Conservation (phyloP, 2,888 invertebrate genomes). For the Sarcophaga rosellei region DNA sequence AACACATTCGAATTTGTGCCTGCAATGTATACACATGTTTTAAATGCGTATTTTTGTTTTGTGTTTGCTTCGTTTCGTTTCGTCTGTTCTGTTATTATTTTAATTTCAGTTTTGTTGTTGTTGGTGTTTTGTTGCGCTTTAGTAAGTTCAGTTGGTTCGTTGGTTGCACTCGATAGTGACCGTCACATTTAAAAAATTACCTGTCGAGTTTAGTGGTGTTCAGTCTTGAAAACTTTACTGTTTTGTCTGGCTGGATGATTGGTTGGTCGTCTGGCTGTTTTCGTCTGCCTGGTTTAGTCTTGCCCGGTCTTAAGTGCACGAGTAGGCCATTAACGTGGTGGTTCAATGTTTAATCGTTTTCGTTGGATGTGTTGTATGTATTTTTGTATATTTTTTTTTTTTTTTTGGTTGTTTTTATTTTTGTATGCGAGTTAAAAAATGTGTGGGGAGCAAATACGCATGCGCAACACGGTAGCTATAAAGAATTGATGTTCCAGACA, state of each 20-base stretch:
- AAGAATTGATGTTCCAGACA: constrained; percentile 62
- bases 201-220: constrained; percentile 63
- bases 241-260: constrained; percentile 29
- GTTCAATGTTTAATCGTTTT: constrained; percentile 51
- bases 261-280: background rate
- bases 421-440: background rate
- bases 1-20: constrained; percentile 51
- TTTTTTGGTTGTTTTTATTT: constrained; percentile 10
- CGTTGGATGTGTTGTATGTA: constrained; percentile 7
- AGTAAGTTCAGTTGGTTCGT: constrained; percentile 35
- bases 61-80: constrained; percentile 9
- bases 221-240: constrained; percentile 56
- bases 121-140: constrained; percentile 31
- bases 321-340: constrained; percentile 51
- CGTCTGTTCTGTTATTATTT: background rate
- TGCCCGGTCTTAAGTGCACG: constrained; percentile 35
- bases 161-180: constrained; percentile 56
- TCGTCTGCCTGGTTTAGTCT: constrained; percentile 22
- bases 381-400: constrained; percentile 16
- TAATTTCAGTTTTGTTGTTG: constrained; percentile 7
- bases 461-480: constrained; percentile 72
- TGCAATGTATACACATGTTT: constrained; percentile 57
- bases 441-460: constrained; percentile 60
- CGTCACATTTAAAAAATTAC: constrained; percentile 67
- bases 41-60: constrained; percentile 43